Evolutionary conservation across 2,113 vertebrate species (phyloP), one percentile per base, ranked within the genome.

Genomic region (Lamprotornis superbus): DNA sequence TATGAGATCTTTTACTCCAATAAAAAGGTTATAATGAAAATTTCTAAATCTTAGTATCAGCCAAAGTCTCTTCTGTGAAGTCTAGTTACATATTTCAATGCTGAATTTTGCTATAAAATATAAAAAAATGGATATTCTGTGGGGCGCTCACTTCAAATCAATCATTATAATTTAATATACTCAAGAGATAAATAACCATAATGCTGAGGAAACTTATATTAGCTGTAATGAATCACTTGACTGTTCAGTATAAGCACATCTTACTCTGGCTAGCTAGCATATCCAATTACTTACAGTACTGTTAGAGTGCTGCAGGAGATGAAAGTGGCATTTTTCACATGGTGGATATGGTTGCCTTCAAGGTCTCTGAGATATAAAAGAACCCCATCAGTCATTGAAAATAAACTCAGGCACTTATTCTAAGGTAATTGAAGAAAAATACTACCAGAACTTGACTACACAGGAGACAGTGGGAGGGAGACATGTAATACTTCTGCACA

Each of bases 331-430:
- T 99, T 99, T 92, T 98, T 98, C 95, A 99, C 97, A 33, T 95
- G 97, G 95, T 98, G 98, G 64, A 99, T 98, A 63, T 98, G 97
- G 96, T 99, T 99, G 87, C 98, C 99, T 98, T 99, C 99, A 90
- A 99, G 97, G 87, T 99, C 99, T 63, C 99, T 99, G 94, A 78
- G 94, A 95, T 59, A 97, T 31, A 97, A 97, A 96, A 89, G 84
- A 70, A 94, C 81, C 53, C 82, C 70, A 95, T 92, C 44, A 81
- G 83, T 94, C 50, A 95, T 0, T 75, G 35, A 61, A 71, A 95
- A 86, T n/a, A 95, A 93, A 93, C 71, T 75, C 31, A 78, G 73
- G 15, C 39, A 46, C 40, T 87, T 95, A 71, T 74, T 94, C 28
- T 46, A 68, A 84, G 15, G 14, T 68, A 78, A 83, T 71, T 81